Evolutionary conservation across 2,797 vertebrate genomes (phyloP).

Genomic region (Darevskia mixta): DNA sequence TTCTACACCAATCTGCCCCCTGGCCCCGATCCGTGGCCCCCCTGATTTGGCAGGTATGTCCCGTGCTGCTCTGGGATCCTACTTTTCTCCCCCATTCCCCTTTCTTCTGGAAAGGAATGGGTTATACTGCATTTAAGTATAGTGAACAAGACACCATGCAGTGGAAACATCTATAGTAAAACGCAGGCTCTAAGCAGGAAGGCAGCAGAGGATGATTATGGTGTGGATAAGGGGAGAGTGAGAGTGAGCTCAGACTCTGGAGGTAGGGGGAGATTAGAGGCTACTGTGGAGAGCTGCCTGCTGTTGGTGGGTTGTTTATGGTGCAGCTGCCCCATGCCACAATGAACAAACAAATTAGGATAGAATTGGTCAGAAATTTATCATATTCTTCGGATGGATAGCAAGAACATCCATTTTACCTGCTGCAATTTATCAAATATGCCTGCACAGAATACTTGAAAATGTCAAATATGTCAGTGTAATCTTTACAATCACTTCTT

Average conservation of each 20-base stretch:
- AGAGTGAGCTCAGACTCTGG: too few relatives aligned
- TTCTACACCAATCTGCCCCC: too few relatives aligned
- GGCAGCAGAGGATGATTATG: too few relatives aligned
- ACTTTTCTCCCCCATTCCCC: too few relatives aligned
- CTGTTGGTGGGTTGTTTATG: background rate
- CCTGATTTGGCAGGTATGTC: too few relatives aligned
- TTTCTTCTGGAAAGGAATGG: too few relatives aligned
- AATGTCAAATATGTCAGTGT: conserved; percentile 30
- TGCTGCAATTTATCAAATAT: conserved; percentile 29
- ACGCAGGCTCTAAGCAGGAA: too few relatives aligned
- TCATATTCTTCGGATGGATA: background rate
- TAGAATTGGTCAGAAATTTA: background rate
- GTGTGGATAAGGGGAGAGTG: background rate
- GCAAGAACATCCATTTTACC: background rate
- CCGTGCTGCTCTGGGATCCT: too few relatives aligned
- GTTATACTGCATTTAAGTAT: conserved; percentile 87
- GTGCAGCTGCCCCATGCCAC: background rate
- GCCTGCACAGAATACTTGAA: conserved; percentile 25
- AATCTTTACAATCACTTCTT: conserved; percentile 20
- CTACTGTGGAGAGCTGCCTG: too few relatives aligned
- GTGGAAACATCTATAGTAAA: conserved; percentile 92
- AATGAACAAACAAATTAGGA: background rate
- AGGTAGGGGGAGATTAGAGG: too few relatives aligned
- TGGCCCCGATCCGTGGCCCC: too few relatives aligned
- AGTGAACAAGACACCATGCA: conserved; percentile 97